These are phyloP conservation scores for Uria lomvia DNA, from an alignment of 2,113 vertebrate genomes.

Conservation along the genomic window DNA sequence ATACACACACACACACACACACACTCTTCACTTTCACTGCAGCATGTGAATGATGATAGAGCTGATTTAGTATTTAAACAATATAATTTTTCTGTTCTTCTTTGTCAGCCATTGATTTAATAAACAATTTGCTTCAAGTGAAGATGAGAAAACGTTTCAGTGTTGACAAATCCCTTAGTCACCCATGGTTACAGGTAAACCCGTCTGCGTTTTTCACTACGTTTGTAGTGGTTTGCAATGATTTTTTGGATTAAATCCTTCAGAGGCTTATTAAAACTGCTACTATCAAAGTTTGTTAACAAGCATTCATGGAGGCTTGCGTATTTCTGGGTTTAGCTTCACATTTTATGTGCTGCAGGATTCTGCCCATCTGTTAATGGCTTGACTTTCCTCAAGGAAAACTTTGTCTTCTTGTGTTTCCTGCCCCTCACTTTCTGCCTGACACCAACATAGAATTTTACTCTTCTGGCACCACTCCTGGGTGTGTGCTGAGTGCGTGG, in stretches of 20 bases:
- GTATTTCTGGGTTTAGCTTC: background rate
- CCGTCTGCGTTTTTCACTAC: background rate
- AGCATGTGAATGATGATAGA: background rate
- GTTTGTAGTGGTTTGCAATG: background rate
- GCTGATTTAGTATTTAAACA: background rate
- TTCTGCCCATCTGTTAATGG: background rate
- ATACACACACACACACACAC: too few species aligned
- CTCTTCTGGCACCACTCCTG: background rate
- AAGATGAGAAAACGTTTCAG: slow-evolving; percentile 99
- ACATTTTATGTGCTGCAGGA: background rate
- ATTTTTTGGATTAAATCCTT: background rate
- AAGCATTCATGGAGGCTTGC: background rate
- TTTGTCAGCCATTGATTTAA: slow-evolving; percentile 90
- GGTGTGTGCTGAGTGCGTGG: background rate
- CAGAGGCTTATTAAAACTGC: background rate
- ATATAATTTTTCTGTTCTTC: background rate
- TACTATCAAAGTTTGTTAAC: background rate
- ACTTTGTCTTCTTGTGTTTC: background rate
- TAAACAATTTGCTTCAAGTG: slow-evolving; percentile 98
- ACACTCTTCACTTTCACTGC: background rate
- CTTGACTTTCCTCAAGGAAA: background rate
- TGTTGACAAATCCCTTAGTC: slow-evolving; percentile 97
- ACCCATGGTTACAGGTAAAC: slow-evolving; percentile 95
- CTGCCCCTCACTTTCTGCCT: background rate
- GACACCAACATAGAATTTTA: background rate